Evolutionary conservation across 2,113 vertebrate species (phyloP).

Genomic region (Spilogale gracilis): DNA sequence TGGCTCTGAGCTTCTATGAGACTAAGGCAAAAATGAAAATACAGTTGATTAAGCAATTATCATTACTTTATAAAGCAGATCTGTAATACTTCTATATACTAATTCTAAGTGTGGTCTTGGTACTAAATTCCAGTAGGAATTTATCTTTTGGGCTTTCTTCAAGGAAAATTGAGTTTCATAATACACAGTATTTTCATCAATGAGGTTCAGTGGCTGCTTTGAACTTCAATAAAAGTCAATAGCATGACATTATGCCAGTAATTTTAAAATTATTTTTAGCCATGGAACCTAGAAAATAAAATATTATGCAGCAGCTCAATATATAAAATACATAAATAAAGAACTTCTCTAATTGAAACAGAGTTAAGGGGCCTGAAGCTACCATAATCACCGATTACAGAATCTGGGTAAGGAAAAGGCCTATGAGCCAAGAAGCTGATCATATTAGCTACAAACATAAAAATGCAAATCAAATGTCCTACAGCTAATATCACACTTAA

Average conservation of each 20-base stretch:
- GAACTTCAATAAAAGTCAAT: slow-evolving; percentile 63
- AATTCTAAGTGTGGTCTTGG: neutral
- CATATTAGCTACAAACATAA: slow-evolving; percentile 27
- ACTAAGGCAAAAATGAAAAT: slow-evolving; percentile 55
- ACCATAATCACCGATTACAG: slow-evolving; percentile 20
- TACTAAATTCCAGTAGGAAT: slow-evolving; percentile 51
- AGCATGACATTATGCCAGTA: slow-evolving; percentile 46
- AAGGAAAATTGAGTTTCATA: slow-evolving; percentile 64
- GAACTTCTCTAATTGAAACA: slow-evolving; percentile 53
- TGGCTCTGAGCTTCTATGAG: neutral
- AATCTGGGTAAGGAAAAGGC: slow-evolving; percentile 28
- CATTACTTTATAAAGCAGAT: slow-evolving; percentile 6
- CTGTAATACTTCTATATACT: slow-evolving; percentile 39
- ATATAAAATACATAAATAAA: slow-evolving; percentile 52
- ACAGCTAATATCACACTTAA: slow-evolving; percentile 14
- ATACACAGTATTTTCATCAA: slow-evolving; percentile 25
- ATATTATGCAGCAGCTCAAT: neutral
- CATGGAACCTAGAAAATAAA: slow-evolving; percentile 26
- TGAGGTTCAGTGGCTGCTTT: slow-evolving; percentile 51
- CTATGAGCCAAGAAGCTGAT: slow-evolving; percentile 4
- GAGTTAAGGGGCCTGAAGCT: slow-evolving; percentile 33
- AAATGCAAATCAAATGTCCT: slow-evolving; percentile 52
- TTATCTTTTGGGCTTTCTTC: slow-evolving; percentile 38
- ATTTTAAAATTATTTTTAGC: slow-evolving; percentile 59
- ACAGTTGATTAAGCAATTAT: slow-evolving; percentile 5